Evolutionary conservation across 2,797 vertebrate species (phyloP), one percentile per base, ranked within the genome.

Genomic region (Tinamus major): DNA sequence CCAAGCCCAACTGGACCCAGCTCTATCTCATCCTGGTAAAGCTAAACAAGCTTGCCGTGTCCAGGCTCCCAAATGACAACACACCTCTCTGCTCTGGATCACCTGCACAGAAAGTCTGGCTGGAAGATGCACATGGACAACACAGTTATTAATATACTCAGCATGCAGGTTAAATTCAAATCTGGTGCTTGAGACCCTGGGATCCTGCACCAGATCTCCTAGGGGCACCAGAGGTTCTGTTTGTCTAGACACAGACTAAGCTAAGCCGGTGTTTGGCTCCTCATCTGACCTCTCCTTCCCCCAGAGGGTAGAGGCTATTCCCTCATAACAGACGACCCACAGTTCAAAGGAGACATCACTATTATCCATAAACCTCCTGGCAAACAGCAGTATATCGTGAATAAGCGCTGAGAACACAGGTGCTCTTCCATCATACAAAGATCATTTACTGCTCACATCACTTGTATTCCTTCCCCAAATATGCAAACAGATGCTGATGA

Each of bases 121-220:
- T 79, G 46, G 31, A 83, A 95, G 37, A 59, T 63, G 55, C 16
- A 37, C 78, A 78, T 0, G 79, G 39, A 61, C 69, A 64, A 46
- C 81, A 51, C 44, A 76, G 39, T 55, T 27, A 79, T 6, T 69
- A 70, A 93, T 78, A 90, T 58, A 81, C 26, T 59, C 63, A 94
- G 39, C 26, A 76, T 31, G 80, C 41, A 77, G 58, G 76, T 91
- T 92, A 91, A 89, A 93, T 53, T 89, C 62, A 85, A 91, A 94
- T 79, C 41, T 83, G 13, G 59, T 16, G 10, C 29, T 35, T 18
- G 13, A 16, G 42, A 63, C 39, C 33, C 33, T 9, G 41, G 29
- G 7, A 58, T 71, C 23, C 29, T 48, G 16, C 74, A 61, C 3
- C 35, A 35, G 35, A 35, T 85, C 58, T 53, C 3, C 16, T 55